These are phyloP conservation scores for Echinarachnius parma DNA, from an alignment of 53 echinoderm and acorn worm species.

Conservation along the genomic window DNA sequence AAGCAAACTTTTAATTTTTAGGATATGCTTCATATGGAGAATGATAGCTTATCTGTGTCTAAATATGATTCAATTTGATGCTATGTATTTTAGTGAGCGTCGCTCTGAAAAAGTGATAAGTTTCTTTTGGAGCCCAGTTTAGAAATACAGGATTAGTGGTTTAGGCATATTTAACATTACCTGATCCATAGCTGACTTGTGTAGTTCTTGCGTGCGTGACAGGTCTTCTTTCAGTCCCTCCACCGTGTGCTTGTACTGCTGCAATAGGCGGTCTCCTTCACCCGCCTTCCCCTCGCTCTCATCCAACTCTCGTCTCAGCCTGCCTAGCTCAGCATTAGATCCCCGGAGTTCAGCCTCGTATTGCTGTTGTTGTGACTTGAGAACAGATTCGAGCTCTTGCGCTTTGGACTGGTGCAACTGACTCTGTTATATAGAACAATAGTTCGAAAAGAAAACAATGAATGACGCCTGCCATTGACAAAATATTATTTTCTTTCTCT, in stretches of 20 bases:
- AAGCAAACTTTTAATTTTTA: too few relatives aligned
- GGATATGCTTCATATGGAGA: too few relatives aligned
- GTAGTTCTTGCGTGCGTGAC: constrained; percentile 59
- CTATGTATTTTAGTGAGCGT: too few relatives aligned
- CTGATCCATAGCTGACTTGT: constrained; percentile 71
- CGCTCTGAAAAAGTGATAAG: too few relatives aligned
- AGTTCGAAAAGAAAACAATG: background rate
- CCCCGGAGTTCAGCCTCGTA: constrained; percentile 53
- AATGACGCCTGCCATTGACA: too few relatives aligned
- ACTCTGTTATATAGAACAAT: constrained; percentile 42
- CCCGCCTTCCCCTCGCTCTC: constrained; percentile 37
- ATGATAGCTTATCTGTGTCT: too few relatives aligned
- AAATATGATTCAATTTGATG: too few relatives aligned
- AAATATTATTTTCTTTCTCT: too few relatives aligned
- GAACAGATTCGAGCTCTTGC: constrained; percentile 49
- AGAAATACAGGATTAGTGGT: too few relatives aligned
- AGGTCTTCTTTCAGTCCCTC: constrained; percentile 62
- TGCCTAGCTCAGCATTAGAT: constrained; percentile 46
- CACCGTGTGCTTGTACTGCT: constrained; percentile 53
- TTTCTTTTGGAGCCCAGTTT: too few relatives aligned
- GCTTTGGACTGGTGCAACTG: constrained; percentile 38
- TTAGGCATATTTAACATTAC: constrained; percentile 24
- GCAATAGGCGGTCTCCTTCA: constrained; percentile 45
- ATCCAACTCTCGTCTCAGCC: constrained; percentile 59
- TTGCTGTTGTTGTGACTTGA: constrained; percentile 59